Base-by-base conservation (phyloP, 1,140 invertebrate genomes). In the Zaprionus davidi region DNA sequence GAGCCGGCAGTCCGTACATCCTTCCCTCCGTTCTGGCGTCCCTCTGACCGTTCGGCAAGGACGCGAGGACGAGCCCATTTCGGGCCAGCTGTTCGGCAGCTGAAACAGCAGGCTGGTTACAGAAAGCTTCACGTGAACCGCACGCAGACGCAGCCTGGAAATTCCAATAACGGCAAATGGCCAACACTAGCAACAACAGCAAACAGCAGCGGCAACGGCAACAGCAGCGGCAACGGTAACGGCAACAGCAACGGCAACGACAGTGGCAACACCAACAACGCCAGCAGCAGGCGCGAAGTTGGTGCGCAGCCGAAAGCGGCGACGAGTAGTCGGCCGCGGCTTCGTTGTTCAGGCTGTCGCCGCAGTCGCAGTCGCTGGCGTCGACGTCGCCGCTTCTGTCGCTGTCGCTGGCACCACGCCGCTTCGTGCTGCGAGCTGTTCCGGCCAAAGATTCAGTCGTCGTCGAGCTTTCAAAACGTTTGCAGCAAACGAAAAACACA, bases 391-490 rank as follows among this genome's bases (percentile, higher is more conserved):
- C 31, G 31, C 31, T 34, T 34, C 31, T 34, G 41, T 5, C 38
- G 15, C 15, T n/a, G 38, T n/a, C 15, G 13, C 36, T 13, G 51
- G 51, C 53, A n/a, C 36, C 31, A 44, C 56, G 65, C 65, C 70
- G 80, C 85, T 90, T 90, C 85, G 81, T 90, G 79, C 56, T 85
- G 81, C 85, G 68, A 83, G 75, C 59, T 80, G 81, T 69, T 82
- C 77, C 85, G 71, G 73, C 67, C 71, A 72, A 53, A 79, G 71
- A 90, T 76, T 92, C 81, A 92, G 90, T 92, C 90, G 84, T 92
- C 83, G 90, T 92, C 90, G 90, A 92, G 90, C 90, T 92, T 92
- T 92, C 86, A 82, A 82, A 91, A 90, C 90, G 90, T 86, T 92
- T 91, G 90, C 90, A 92, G 79, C 90, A 76, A 86, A 77, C 72